phyloP scores from a whole-genome alignment of 2,797 vertebrate species.

The Lophius americanus region DNA sequence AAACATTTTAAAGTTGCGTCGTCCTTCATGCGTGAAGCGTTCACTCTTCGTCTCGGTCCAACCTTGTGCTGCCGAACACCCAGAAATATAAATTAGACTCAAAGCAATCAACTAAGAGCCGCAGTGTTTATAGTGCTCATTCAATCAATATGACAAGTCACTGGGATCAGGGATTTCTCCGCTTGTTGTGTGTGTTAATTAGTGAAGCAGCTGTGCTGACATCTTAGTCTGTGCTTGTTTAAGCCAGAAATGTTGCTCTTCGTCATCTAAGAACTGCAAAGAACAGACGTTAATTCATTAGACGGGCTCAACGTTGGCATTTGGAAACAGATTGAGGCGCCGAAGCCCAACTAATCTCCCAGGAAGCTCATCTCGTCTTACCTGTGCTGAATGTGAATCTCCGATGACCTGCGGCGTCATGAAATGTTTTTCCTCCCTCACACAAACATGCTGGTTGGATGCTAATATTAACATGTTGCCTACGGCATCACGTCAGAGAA shows the following conservation, averaged over 20 bases:
- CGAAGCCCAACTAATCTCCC: not conserved
- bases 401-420: not conserved
- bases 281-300: not conserved
- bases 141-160: conserved; percentile 66
- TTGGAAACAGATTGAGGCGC: not conserved
- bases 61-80: conserved; percentile 37
- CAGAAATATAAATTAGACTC: conserved; percentile 52
- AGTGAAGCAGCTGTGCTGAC: conserved; percentile 33
- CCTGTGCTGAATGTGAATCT: not conserved
- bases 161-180: conserved; percentile 47
- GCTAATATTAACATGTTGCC: not conserved
- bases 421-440: not conserved
- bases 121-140: conserved; percentile 55
- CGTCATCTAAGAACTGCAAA: not conserved
- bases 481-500: not conserved
- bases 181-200: conserved; percentile 46
- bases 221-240: conserved; percentile 10
- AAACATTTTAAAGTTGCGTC: conserved; percentile 19
- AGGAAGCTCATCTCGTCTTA: not conserved
- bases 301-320: not conserved
- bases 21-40: not conserved
- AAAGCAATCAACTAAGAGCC: conserved; percentile 66
- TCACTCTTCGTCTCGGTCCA: conserved; percentile 17
- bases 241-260: conserved; percentile 8
- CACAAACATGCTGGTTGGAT: not conserved